phyloP scores from a whole-genome alignment of 2,113 vertebrate genomes.

The Chionodraco myersi region DNA sequence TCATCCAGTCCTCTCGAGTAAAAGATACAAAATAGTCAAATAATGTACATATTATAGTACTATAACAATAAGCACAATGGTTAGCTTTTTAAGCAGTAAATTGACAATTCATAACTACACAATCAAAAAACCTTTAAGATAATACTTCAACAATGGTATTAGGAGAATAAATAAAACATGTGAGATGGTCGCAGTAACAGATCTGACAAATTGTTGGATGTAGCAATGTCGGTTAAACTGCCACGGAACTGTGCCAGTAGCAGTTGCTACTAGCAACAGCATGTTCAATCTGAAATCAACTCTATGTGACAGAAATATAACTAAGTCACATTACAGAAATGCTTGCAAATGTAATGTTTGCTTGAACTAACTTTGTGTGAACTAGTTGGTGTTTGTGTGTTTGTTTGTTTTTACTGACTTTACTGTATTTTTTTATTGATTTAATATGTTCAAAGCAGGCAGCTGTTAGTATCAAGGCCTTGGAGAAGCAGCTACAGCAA shows the following conservation, averaged over 20 bases:
- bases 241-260: background rate
- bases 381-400: background rate
- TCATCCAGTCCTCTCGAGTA: background rate
- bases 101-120: background rate
- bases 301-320: background rate
- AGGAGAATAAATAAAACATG: background rate
- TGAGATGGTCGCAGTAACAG: background rate
- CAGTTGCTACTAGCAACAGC: constrained; percentile 18
- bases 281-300: background rate
- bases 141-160: background rate
- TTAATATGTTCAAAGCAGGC: constrained; percentile 57
- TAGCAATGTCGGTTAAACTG: background rate
- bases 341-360: background rate
- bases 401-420: background rate
- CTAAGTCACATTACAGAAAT: background rate
- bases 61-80: background rate
- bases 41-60: background rate
- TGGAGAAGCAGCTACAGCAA: constrained; percentile 88
- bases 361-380: background rate
- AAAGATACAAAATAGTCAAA: background rate
- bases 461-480: constrained; percentile 65
- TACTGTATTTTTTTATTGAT: background rate
- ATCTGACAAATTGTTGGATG: background rate
- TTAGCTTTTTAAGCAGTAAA: background rate
- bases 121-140: background rate